phyloP scores from a whole-genome alignment of 2,113 vertebrate species.

The Mandrillus leucophaeus region DNA sequence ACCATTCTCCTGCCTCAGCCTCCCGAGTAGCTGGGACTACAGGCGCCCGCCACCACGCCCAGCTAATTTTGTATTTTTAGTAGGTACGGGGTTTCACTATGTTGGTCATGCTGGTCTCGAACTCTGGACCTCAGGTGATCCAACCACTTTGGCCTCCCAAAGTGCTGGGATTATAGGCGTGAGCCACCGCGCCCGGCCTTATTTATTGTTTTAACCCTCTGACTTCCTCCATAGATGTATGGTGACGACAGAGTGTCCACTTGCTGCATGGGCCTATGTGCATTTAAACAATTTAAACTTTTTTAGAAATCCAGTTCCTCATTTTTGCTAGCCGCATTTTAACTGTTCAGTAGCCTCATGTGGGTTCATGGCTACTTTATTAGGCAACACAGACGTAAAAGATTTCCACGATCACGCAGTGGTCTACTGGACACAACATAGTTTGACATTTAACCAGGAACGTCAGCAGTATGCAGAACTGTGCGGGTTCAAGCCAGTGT shows the following conservation, averaged over 20 bases:
- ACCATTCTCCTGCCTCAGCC: no score
- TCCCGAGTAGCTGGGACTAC: no score
- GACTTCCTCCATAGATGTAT: not conserved
- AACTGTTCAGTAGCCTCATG: not conserved
- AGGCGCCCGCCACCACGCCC: no score
- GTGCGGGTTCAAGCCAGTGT: not conserved
- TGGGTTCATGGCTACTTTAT: not conserved
- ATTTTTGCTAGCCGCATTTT: not conserved
- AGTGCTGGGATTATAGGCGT: no score
- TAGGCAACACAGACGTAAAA: not conserved
- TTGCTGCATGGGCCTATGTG: not conserved
- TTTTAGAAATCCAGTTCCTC: not conserved
- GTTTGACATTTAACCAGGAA: not conserved
- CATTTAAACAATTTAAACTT: slow-evolving; percentile 13
- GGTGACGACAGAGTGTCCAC: not conserved
- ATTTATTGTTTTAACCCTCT: not conserved
- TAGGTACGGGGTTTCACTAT: no score
- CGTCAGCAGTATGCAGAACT: not conserved
- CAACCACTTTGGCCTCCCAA: no score
- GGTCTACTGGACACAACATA: not conserved
- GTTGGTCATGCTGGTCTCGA: no score
- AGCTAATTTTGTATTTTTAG: no score
- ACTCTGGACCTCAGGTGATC: no score
- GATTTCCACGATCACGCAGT: not conserved
- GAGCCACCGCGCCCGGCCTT: no score